These are phyloP conservation scores for Paratilapia polleni DNA, from an alignment of 2,113 vertebrate genomes.

Conservation along the genomic window DNA sequence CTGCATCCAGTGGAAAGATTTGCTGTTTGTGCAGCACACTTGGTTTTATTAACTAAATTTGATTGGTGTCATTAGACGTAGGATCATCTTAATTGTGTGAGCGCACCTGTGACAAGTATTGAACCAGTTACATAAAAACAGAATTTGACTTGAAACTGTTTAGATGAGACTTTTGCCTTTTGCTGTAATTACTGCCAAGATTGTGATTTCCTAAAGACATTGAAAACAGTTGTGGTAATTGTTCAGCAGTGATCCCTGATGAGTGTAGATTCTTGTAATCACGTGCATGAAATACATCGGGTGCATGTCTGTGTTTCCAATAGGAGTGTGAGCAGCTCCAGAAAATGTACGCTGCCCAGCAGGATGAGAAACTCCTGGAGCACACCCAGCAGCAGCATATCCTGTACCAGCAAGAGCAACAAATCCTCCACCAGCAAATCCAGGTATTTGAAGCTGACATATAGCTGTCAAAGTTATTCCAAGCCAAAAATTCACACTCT, in stretches of 20 bases:
- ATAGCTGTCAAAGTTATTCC: neutral
- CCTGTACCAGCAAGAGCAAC: slow-evolving; percentile 98
- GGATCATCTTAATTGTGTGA: neutral
- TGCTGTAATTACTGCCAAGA: neutral
- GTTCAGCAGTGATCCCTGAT: neutral
- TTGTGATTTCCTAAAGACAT: neutral
- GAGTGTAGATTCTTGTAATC: neutral
- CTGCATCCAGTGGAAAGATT: neutral
- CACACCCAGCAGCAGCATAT: slow-evolving; percentile 98
- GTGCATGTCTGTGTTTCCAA: slow-evolving; percentile 1
- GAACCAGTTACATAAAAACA: too few relatives aligned
- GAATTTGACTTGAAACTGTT: neutral
- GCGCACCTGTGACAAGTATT: neutral
- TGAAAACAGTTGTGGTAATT: neutral
- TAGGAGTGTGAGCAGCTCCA: slow-evolving; percentile 98
- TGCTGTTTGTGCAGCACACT: neutral
- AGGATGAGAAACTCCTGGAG: slow-evolving; percentile 92
- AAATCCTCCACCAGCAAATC: slow-evolving; percentile 94
- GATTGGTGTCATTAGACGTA: neutral
- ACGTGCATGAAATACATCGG: neutral
- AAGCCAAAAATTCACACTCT: neutral
- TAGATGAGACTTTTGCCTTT: neutral
- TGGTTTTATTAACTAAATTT: neutral
- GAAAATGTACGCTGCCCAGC: slow-evolving; percentile 94
- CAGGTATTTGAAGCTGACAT: slow-evolving; percentile 78